Evolutionary conservation across 2,797 vertebrate species (phyloP).

Genomic region (Halcyon smyrnensis): DNA sequence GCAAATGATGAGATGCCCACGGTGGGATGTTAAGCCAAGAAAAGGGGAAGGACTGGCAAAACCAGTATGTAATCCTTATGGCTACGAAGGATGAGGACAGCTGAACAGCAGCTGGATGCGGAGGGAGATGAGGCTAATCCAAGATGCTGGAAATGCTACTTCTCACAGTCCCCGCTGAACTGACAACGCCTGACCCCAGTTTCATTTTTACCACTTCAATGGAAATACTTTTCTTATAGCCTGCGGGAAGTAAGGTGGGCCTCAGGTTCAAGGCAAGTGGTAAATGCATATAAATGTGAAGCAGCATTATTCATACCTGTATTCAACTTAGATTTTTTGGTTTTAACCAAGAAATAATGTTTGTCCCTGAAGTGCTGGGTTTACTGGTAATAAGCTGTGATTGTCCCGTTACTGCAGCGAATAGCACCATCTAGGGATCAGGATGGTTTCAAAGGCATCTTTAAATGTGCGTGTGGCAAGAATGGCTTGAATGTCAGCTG

Average conservation of each 20-base stretch:
- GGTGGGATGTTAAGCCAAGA: background rate
- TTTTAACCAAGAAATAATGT: background rate
- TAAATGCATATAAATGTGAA: background rate
- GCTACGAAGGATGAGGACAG: background rate
- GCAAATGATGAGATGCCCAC: background rate
- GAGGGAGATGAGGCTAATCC: background rate
- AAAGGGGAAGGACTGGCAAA: background rate
- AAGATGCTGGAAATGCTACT: background rate
- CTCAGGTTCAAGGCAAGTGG: background rate
- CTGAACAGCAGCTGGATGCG: background rate
- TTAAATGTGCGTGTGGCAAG: background rate
- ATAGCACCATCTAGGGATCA: slow-evolving; percentile 64
- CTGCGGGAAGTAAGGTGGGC: background rate
- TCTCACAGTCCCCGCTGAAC: background rate
- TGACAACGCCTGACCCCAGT: background rate
- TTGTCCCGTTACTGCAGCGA: background rate
- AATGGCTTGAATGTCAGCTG: background rate
- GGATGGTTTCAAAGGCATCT: background rate
- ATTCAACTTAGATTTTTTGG: background rate
- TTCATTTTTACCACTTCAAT: background rate
- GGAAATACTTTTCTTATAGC: background rate
- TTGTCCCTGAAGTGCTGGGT: background rate
- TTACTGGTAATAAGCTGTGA: background rate
- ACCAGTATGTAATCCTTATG: background rate
- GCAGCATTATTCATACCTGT: background rate